Conservation (phyloP, 2,888 invertebrate species). For the Drosophila robusta region DNA sequence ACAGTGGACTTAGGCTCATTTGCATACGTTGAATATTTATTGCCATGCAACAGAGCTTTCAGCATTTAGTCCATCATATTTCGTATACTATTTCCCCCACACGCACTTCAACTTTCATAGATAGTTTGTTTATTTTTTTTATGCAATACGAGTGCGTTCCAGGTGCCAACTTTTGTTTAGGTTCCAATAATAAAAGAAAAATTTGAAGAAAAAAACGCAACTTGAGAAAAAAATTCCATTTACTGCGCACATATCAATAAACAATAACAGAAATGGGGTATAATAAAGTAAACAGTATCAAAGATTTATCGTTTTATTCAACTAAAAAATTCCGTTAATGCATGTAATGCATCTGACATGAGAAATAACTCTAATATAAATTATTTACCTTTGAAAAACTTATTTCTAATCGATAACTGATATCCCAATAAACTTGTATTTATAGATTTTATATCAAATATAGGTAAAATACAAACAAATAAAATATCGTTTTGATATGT, state of each 20-base stretch:
- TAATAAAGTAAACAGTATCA: neutral
- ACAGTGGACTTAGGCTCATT: conserved; percentile 31
- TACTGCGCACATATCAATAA: neutral
- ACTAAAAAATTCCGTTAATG: neutral
- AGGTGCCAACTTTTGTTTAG: neutral
- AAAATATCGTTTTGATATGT: too few relatives aligned
- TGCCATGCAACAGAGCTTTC: neutral
- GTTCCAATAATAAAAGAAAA: neutral
- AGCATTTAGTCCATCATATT: neutral
- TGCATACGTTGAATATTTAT: conserved; percentile 18
- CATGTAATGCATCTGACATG: neutral
- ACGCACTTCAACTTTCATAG: neutral
- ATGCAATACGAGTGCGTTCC: neutral
- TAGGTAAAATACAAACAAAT: too few relatives aligned
- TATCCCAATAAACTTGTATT: too few relatives aligned
- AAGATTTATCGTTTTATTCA: neutral
- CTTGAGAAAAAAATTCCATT: too few relatives aligned
- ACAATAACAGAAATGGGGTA: neutral
- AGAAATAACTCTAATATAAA: neutral
- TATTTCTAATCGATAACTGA: too few relatives aligned
- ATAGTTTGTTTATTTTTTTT: neutral
- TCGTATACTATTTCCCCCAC: neutral
- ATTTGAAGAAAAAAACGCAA: neutral
- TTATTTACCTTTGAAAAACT: too few relatives aligned
- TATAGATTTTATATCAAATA: too few relatives aligned